A percentile compares a stretch with the other conserved stretches of the same genome.
Evolutionary conservation across 2,888 invertebrate genomes (phyloP).

Genomic region (Noctua janthe): DNA sequence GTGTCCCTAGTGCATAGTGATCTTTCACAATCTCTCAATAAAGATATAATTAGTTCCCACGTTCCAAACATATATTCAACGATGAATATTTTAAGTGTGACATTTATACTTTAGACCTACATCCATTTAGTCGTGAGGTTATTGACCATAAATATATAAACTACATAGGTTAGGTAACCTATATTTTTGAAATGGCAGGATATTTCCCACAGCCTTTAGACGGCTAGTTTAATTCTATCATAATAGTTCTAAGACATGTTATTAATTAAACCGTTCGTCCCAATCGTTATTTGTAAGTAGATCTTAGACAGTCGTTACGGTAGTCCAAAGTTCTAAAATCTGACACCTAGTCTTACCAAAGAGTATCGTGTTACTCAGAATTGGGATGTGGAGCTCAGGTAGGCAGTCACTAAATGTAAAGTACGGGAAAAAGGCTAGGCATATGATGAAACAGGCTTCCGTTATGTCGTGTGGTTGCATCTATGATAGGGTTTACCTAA

Average conservation of each 20-base stretch:
- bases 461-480: too few species aligned
- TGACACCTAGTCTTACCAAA: neutral
- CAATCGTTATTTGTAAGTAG: neutral
- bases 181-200: conserved; percentile 12
- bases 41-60: conserved; percentile 52
- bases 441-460: neutral
- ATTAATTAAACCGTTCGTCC: neutral
- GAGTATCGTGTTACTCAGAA: neutral
- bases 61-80: conserved; percentile 18
- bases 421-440: neutral
- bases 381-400: neutral
- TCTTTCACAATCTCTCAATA: conserved; percentile 26
- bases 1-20: neutral
- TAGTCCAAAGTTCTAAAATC: neutral
- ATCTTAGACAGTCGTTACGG: neutral
- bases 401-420: neutral
- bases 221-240: neutral
- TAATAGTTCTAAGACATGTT: neutral
- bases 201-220: neutral
- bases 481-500: too few species aligned
- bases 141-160: conserved; percentile 46
- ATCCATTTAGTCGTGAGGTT: conserved; percentile 32
- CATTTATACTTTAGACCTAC: conserved; percentile 33
- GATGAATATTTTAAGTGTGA: conserved; percentile 49
- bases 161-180: conserved; percentile 14